These are phyloP conservation scores for Allobates femoralis DNA, from an alignment of 2,797 vertebrate genomes.

Conservation along the genomic window DNA sequence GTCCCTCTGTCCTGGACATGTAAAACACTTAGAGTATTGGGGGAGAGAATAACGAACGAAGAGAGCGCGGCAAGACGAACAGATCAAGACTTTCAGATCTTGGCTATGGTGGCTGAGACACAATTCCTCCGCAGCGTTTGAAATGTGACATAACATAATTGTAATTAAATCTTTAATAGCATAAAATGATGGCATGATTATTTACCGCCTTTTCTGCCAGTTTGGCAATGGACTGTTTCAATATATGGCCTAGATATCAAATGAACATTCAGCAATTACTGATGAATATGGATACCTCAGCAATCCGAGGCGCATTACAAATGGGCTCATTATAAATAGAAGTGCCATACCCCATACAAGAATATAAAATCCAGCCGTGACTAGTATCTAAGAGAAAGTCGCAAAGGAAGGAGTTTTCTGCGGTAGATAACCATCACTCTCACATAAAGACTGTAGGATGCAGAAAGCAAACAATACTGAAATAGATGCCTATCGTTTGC, in stretches of 20 bases:
- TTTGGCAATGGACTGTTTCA: constrained; percentile 7
- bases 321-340: neutral
- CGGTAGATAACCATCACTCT: neutral
- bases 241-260: constrained; percentile 5
- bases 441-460: too few species aligned
- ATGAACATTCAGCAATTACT: neutral
- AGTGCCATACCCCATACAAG: neutral
- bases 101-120: neutral
- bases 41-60: neutral
- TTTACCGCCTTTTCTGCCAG: constrained; percentile 9
- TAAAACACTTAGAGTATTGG: constrained; percentile 18
- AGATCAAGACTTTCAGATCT: neutral
- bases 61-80: neutral
- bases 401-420: neutral
- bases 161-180: neutral
- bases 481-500: too few species aligned
- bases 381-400: neutral
- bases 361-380: neutral
- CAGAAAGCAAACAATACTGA: too few species aligned
- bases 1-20: constrained; percentile 13
- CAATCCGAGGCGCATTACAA: neutral
- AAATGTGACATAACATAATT: neutral
- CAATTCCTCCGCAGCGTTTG: neutral
- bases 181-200: constrained; percentile 11
- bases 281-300: neutral